These are phyloP conservation scores for Tachycineta bicolor DNA, from an alignment of 2,113 vertebrate species.

Conservation along the genomic window DNA sequence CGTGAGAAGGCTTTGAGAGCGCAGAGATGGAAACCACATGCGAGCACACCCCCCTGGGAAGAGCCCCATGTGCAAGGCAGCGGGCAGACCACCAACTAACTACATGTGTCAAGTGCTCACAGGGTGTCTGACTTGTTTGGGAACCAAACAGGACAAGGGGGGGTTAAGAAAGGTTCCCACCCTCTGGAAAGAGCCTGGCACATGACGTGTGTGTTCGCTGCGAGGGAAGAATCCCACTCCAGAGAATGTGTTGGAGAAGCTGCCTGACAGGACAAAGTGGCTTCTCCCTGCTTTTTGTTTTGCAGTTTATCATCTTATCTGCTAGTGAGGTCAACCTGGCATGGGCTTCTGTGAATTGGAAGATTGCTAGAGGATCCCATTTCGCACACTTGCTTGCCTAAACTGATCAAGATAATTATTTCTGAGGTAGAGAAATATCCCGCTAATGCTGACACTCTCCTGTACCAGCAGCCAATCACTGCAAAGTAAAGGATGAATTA, in stretches of 20 bases:
- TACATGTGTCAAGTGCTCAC: background rate
- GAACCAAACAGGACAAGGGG: background rate
- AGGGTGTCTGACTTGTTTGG: slow-evolving; percentile 1
- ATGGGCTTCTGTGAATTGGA: background rate
- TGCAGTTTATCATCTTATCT: background rate
- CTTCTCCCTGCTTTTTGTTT: background rate
- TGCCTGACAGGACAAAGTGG: background rate
- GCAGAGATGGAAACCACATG: slow-evolving; percentile 57
- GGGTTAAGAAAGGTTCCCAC: slow-evolving; percentile 2
- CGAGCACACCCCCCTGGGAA: slow-evolving; percentile 3
- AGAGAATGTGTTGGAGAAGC: background rate
- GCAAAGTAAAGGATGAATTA: background rate
- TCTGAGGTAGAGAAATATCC: background rate
- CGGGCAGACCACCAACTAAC: slow-evolving; percentile 38
- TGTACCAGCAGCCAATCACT: fast-evolving
- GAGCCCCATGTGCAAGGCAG: slow-evolving; percentile 12
- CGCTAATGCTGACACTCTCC: background rate
- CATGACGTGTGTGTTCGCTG: background rate
- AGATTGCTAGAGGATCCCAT: background rate
- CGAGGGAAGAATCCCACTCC: background rate
- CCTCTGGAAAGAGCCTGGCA: slow-evolving; percentile 13
- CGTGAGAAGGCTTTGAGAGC: slow-evolving; percentile 23
- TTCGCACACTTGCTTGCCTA: background rate
- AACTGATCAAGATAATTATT: background rate
- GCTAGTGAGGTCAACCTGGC: background rate